Evolutionary conservation across 2,888 invertebrate species (phyloP).

Genomic region (Crocallis elinguaria): DNA sequence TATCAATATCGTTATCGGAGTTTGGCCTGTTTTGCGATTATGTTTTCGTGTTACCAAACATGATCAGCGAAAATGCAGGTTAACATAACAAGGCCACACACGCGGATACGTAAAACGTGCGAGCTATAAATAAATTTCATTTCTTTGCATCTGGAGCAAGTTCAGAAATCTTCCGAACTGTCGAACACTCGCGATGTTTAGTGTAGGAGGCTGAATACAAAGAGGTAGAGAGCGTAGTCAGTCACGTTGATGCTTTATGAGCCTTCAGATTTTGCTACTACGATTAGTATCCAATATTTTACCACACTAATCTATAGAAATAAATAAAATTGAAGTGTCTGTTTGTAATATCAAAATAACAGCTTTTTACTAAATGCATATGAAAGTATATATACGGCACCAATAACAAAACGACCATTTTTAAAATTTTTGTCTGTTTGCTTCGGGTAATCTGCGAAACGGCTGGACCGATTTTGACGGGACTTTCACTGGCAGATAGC

Average conservation of each 20-base stretch:
- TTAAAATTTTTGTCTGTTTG: too few species aligned
- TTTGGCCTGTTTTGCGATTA: background rate
- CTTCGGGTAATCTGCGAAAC: too few species aligned
- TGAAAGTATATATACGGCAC: too few species aligned
- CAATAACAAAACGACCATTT: too few species aligned
- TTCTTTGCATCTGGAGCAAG: slow-evolving; percentile 44
- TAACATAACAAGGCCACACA: slow-evolving; percentile 35
- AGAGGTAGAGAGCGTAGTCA: background rate
- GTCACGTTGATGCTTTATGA: background rate
- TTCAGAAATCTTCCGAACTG: slow-evolving; percentile 29
- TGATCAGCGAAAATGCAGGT: slow-evolving; percentile 36
- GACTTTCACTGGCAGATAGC: too few species aligned
- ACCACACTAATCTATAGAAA: too few species aligned
- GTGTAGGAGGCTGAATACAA: slow-evolving; percentile 2
- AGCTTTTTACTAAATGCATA: too few species aligned
- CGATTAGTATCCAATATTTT: background rate
- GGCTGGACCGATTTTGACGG: too few species aligned
- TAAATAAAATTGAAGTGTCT: too few species aligned
- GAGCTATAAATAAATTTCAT: slow-evolving; percentile 33
- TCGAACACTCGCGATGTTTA: slow-evolving; percentile 23
- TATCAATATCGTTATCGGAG: too few species aligned
- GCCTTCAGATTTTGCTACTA: background rate
- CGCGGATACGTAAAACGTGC: slow-evolving; percentile 32
- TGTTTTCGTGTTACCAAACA: background rate
- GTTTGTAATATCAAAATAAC: too few species aligned